Conservation (phyloP, 2,797 vertebrate genomes). For the Acrossocheilus fasciatus region DNA sequence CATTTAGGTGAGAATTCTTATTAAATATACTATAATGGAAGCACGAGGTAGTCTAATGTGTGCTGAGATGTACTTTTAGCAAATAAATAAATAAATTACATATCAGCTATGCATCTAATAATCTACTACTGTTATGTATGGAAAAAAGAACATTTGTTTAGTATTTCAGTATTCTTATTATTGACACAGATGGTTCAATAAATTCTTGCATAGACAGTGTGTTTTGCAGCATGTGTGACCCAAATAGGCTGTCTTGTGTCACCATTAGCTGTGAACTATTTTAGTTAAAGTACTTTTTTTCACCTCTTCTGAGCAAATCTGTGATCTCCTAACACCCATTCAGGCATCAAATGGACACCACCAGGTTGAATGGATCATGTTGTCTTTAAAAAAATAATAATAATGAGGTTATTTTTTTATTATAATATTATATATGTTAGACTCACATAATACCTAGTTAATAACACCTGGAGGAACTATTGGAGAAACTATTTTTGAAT, state of each 20-base stretch:
- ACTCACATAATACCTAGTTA: neutral
- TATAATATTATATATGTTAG: neutral
- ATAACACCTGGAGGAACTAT: neutral
- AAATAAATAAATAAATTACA: neutral
- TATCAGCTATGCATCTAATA: neutral
- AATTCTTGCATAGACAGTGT: neutral
- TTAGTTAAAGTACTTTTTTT: conserved; percentile 36
- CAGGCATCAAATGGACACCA: neutral
- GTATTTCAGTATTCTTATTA: neutral
- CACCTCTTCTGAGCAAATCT: conserved; percentile 47
- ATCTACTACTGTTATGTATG: neutral
- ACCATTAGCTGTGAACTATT: conserved; percentile 37
- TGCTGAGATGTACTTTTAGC: neutral
- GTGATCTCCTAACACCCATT: conserved; percentile 22
- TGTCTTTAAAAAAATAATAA: neutral
- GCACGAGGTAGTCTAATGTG: neutral
- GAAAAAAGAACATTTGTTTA: neutral
- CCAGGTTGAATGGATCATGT: neutral
- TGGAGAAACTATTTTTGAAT: neutral
- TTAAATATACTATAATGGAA: neutral
- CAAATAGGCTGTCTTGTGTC: conserved; percentile 37
- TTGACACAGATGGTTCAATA: conserved; percentile 8
- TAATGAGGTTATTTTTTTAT: neutral
- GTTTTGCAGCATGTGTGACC: conserved; percentile 30
- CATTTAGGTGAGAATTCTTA: neutral